These are phyloP conservation scores for Drosophila ironensis DNA, from an alignment of 1,140 invertebrate species.

Conservation along the genomic window DNA sequence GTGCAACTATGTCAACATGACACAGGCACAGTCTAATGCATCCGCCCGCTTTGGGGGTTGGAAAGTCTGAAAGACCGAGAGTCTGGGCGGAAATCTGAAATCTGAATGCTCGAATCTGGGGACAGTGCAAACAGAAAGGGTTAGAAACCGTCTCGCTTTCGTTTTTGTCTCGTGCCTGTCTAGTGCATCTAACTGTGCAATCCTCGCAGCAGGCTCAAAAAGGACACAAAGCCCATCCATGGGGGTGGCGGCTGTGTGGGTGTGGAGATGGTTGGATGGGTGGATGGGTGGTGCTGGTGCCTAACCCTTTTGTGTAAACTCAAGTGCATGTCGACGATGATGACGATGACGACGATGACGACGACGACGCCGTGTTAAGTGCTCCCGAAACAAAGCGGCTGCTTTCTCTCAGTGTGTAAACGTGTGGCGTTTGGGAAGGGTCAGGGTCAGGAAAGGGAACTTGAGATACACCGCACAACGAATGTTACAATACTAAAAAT, in stretches of 20 bases:
- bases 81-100: constrained; percentile 20
- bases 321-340: constrained; percentile 80
- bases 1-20: constrained; percentile 72
- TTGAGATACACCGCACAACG: too few relatives aligned
- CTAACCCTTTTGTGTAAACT: constrained; percentile 62
- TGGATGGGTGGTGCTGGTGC: constrained; percentile 1
- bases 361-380: constrained; percentile 70
- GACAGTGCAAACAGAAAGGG: constrained; percentile 6
- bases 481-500: too few relatives aligned
- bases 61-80: too few relatives aligned
- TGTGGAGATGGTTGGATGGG: too few relatives aligned
- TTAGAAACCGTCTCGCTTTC: constrained; percentile 45
- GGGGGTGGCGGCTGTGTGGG: constrained; percentile 4
- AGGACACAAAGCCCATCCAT: too few relatives aligned
- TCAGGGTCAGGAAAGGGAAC: background rate
- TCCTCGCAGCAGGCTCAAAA: too few relatives aligned
- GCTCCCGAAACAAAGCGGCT: constrained; percentile 64
- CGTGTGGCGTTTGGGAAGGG: background rate
- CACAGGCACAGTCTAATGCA: constrained; percentile 52
- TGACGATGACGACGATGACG: constrained; percentile 55
- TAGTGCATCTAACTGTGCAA: constrained; percentile 74
- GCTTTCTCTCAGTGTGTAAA: background rate
- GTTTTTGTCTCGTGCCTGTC: constrained; percentile 70
- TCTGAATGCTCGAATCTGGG: background rate
- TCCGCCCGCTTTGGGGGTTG: constrained; percentile 13